Conservation (phyloP, 2,113 vertebrate genomes). For the Synodontis membranacea region DNA sequence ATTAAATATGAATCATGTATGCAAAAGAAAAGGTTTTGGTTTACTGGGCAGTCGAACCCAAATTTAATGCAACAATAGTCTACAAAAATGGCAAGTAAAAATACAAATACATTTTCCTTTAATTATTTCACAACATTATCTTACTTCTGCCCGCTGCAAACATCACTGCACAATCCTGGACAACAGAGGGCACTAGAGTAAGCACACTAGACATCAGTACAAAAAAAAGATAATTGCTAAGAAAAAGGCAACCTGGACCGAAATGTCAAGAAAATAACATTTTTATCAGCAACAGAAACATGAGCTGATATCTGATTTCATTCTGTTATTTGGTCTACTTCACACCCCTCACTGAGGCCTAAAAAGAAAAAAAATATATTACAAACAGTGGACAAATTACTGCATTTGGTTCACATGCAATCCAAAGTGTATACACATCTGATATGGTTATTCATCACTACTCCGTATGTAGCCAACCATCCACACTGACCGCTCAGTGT, state of each 20-base stretch:
- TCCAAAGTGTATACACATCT: conserved; percentile 67
- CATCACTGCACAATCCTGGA: conserved; percentile 58
- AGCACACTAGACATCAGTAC: conserved; percentile 71
- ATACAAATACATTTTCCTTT: conserved; percentile 64
- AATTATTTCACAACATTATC: conserved; percentile 71
- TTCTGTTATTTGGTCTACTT: conserved; percentile 77
- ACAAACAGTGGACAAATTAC: conserved; percentile 64
- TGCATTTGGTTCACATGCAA: conserved; percentile 77
- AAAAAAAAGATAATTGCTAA: conserved; percentile 60
- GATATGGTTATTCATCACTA: conserved; percentile 69
- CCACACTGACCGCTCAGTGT: conserved; percentile 67
- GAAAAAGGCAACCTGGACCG: conserved; percentile 75
- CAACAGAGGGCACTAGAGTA: conserved; percentile 72
- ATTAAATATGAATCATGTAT: neutral
- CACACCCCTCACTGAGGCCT: conserved; percentile 65
- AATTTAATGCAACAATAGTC: conserved; percentile 65
- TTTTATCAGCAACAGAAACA: conserved; percentile 64
- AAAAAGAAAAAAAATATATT: conserved; percentile 67
- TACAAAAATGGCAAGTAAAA: conserved; percentile 50
- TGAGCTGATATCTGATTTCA: conserved; percentile 59
- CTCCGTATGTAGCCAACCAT: conserved; percentile 68
- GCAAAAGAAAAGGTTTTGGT: conserved; percentile 10
- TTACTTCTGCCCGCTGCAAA: conserved; percentile 61
- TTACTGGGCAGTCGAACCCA: conserved; percentile 52
- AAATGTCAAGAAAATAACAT: conserved; percentile 64